These are phyloP conservation scores for Eulemur mongoz DNA, from an alignment of 2,797 vertebrate species.

Conservation along the genomic window DNA sequence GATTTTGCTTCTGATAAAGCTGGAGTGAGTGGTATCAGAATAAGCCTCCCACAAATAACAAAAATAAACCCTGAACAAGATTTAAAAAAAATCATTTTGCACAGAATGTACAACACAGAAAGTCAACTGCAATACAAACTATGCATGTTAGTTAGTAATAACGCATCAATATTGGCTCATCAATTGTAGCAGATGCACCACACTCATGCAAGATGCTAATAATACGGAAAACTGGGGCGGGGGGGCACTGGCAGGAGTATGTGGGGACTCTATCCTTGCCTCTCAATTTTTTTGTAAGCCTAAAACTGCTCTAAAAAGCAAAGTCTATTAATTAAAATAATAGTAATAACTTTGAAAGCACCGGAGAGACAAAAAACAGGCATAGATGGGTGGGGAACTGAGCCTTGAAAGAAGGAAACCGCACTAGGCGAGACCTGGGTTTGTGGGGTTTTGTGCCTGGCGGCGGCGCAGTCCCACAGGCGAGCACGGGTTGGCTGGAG, in stretches of 20 bases:
- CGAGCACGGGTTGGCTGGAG: fast-evolving
- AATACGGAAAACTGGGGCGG: neutral
- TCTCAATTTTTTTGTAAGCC: neutral
- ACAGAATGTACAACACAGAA: neutral
- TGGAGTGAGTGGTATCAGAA: neutral
- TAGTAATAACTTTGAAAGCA: neutral
- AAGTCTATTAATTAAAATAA: neutral
- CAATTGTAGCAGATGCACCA: neutral
- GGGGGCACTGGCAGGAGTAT: too few species aligned
- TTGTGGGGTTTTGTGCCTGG: neutral
- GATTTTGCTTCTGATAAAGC: neutral
- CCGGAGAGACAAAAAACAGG: neutral
- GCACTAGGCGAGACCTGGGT: fast-evolving
- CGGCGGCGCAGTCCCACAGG: neutral
- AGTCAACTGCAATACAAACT: neutral
- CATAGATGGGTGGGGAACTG: neutral
- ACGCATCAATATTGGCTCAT: neutral
- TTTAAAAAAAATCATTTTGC: neutral
- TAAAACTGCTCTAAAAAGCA: neutral
- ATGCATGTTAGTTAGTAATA: neutral
- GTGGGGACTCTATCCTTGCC: neutral
- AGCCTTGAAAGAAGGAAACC: neutral
- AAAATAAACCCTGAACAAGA: neutral
- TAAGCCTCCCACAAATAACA: neutral
- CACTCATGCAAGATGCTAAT: neutral